Evolutionary conservation across 1,140 invertebrate species (phyloP).

Genomic region (Mycetomoellerius zeteki): DNA sequence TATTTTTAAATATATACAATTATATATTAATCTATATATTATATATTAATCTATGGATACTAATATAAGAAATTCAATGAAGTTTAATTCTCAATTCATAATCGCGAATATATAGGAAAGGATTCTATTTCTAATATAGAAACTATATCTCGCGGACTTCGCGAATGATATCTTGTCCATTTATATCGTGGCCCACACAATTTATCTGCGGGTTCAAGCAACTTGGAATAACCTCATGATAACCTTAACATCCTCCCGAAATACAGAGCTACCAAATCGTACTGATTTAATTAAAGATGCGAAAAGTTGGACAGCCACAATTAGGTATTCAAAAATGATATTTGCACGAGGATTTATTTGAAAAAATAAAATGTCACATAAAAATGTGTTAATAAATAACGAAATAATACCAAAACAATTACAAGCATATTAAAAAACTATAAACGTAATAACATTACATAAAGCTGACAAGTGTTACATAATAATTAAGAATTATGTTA

Average conservation of each 20-base stretch:
- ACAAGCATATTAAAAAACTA: neutral
- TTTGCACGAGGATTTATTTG: neutral
- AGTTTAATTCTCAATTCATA: neutral
- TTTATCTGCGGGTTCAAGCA: conserved; percentile 78
- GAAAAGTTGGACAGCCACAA: neutral
- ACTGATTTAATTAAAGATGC: conserved; percentile 23
- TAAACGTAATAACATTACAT: neutral
- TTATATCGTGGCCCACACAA: conserved; percentile 31
- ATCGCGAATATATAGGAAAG: conserved; percentile 5
- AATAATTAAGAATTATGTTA: neutral
- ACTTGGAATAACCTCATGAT: conserved; percentile 77
- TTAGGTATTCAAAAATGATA: neutral
- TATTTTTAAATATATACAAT: neutral
- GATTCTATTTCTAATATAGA: conserved; percentile 36
- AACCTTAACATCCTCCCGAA: conserved; percentile 66
- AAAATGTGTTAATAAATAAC: too few species aligned
- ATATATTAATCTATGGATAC: neutral
- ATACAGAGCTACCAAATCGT: conserved; percentile 5
- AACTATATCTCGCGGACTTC: conserved; percentile 4
- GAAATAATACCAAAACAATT: neutral
- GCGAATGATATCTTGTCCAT: conserved; percentile 32
- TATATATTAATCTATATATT: neutral
- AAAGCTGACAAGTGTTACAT: neutral
- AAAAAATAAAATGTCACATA: neutral
- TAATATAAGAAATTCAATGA: neutral